These are phyloP conservation scores for Trachurus trachurus DNA, from an alignment of 2,797 vertebrate genomes.

Conservation along the genomic window DNA sequence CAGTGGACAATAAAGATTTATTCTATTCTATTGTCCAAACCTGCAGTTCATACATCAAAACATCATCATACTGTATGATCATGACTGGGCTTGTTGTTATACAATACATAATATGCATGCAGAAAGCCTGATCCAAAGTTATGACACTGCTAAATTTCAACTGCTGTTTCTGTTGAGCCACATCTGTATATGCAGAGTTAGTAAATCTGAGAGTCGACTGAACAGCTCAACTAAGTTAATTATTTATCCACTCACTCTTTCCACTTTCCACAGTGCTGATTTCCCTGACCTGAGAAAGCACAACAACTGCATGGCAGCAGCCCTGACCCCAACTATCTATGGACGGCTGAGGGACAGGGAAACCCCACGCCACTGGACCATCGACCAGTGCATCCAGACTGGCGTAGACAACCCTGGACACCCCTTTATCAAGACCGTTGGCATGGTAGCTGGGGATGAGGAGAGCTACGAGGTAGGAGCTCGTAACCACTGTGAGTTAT, in stretches of 20 bases:
- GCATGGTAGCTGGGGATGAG: conserved; percentile 96
- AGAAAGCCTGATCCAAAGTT: background rate
- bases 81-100: background rate
- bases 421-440: conserved; percentile 96
- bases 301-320: conserved; percentile 94
- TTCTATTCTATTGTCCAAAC: background rate
- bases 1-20: no score
- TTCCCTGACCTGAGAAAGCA: conserved; percentile 94
- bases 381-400: conserved; percentile 96
- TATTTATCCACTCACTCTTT: background rate
- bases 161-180: background rate
- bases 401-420: conserved; percentile 96
- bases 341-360: conserved; percentile 88
- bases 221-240: background rate
- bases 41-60: background rate
- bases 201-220: background rate
- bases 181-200: background rate
- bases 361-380: conserved; percentile 90
- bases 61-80: background rate
- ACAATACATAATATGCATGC: background rate
- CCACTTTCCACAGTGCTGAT: conserved; percentile 86
- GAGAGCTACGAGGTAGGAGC: conserved; percentile 92
- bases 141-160: background rate
- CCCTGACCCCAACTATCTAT: conserved; percentile 91
- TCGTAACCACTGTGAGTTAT: background rate